A percentile compares a stretch with the other conserved stretches of the same genome.
These are phyloP conservation scores for Nomada fucata DNA, from an alignment of 2,888 invertebrate species.

Conservation along the genomic window DNA sequence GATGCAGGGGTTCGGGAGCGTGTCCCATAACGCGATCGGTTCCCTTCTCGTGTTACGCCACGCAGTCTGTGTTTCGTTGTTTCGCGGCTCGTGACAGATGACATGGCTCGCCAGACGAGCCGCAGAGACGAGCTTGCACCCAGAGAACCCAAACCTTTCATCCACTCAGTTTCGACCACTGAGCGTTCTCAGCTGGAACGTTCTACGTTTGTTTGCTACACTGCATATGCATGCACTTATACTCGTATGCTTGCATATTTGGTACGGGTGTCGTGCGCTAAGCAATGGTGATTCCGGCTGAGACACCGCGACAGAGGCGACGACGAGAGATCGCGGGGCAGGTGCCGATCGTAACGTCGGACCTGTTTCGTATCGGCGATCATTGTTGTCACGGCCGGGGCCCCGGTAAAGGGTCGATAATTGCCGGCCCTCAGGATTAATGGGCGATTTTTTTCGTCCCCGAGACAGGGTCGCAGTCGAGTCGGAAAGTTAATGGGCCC, in stretches of 20 bases:
- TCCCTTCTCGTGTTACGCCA: slow-evolving; percentile 76
- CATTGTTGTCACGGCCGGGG: no score
- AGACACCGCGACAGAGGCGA: no score
- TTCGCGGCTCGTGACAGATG: slow-evolving; percentile 74
- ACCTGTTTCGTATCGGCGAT: no score
- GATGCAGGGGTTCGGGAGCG: slow-evolving; percentile 1
- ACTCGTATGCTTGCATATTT: no score
- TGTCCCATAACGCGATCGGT: slow-evolving; percentile 59
- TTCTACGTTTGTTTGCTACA: no score
- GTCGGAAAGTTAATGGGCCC: slow-evolving; percentile 50
- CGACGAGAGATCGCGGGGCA: no score
- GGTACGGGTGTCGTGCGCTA: not conserved
- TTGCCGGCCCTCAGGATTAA: slow-evolving; percentile 35
- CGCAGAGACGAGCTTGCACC: slow-evolving; percentile 27
- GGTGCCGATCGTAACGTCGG: no score
- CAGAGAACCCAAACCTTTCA: not conserved
- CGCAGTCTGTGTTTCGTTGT: slow-evolving; percentile 78
- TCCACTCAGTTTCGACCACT: not conserved
- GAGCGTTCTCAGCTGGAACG: no score
- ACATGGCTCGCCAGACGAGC: slow-evolving; percentile 39
- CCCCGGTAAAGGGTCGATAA: slow-evolving; percentile 31
- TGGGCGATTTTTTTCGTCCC: slow-evolving; percentile 26
- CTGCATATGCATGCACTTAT: no score
- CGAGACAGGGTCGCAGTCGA: slow-evolving; percentile 8
- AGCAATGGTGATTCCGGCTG: no score